Evolutionary conservation across 2,888 invertebrate species (phyloP), one percentile per base, ranked within the genome.

Genomic region (Eurytoma adleriae): DNA sequence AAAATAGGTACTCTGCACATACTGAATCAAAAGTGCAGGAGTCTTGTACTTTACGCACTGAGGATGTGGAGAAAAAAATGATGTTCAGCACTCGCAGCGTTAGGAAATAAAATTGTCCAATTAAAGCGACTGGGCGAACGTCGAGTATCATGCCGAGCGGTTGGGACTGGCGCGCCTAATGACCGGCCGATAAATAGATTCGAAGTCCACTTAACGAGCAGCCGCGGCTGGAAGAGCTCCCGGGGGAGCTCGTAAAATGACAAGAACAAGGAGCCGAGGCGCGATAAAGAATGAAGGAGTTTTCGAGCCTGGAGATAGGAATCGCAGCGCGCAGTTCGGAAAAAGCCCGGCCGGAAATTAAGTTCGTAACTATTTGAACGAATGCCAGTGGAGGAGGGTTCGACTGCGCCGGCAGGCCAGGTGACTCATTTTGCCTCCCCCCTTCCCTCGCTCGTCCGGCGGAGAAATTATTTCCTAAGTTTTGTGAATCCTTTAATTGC

Each of bases 311-410:
- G 40, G 64, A 30, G 64, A 64, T 64, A 64, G 64, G 64, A 64
- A 64, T 64, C 64, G 62, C 16, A 67, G 79, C 48, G 79, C 48
- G 68, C 70, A 67, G 73, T 70, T 76, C 74, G 75, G 56, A 79
- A 84, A 83, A 83, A 73, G 79, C 72, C 40, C 66, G 69, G 78
- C 79, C 70, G 82, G 83, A 88, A 87, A 87, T 86, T 85, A 87
- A 87, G 85, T 88, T 87, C 84, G 83, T 83, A 87, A 88, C 87
- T 86, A 86, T 87, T 87, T 87, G 87, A 88, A 87, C 86, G 78
- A 75, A 73, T 86, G 88, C 88, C 88, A 88, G 83, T 85, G 20
- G 84, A 84, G 76, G 74, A 85, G 86, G 82, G 54, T 13, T 18
- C 50, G 10, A 18, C 18, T 48, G 50, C 16, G 50, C 64, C 27